phyloP scores from a whole-genome alignment of 1,140 invertebrate genomes.

The Papilio xuthus region DNA sequence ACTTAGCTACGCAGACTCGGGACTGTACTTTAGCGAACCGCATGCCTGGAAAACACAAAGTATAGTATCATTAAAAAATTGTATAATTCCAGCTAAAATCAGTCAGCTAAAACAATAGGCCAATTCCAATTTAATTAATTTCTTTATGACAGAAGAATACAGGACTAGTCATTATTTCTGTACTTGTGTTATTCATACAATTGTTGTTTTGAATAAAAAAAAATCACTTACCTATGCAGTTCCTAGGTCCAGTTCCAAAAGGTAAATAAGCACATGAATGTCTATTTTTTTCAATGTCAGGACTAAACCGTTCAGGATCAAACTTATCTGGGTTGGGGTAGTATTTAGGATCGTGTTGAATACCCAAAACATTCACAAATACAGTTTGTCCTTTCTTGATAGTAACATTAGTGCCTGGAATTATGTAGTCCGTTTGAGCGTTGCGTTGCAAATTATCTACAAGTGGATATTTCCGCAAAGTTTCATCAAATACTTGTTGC shows the following conservation, averaged over 20 bases:
- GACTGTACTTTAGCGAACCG: constrained; percentile 41
- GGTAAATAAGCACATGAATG: constrained; percentile 57
- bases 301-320: constrained; percentile 80
- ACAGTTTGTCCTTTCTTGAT: constrained; percentile 72
- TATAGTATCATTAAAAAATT: no score
- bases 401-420: constrained; percentile 74
- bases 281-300: constrained; percentile 67
- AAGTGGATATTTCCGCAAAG: constrained; percentile 82
- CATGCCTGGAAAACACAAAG: constrained; percentile 40
- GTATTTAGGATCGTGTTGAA: constrained; percentile 52
- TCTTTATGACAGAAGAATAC: no score
- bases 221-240: constrained; percentile 80
- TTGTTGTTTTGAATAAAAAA: no score
- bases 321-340: constrained; percentile 40
- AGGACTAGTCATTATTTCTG: no score
- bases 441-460: constrained; percentile 66
- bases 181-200: no score
- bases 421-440: constrained; percentile 67
- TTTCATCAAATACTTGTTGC: constrained; percentile 61
- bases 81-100: no score
- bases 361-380: constrained; percentile 42
- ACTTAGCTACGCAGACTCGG: constrained; percentile 34
- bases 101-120: no score
- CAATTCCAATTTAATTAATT: no score
- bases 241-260: constrained; percentile 77